Conservation (phyloP, 2,797 vertebrate genomes). For the Xenopus petersii region DNA sequence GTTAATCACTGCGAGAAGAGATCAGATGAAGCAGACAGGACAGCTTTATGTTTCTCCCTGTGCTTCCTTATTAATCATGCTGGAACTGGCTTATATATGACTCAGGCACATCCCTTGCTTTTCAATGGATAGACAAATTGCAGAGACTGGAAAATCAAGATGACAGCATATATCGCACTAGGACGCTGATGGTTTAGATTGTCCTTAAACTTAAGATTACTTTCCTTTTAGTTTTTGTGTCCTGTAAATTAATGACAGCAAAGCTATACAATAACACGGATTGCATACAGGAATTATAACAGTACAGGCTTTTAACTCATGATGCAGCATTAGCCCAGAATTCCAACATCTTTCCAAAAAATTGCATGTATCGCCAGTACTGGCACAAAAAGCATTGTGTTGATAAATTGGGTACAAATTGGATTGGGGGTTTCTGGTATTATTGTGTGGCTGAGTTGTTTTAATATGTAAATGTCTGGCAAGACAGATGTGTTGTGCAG, state of each 20-base stretch:
- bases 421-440: too few species aligned
- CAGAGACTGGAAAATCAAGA: slow-evolving; percentile 27
- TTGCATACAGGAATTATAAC: too few species aligned
- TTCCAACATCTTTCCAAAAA: too few species aligned
- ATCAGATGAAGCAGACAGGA: slow-evolving; percentile 68
- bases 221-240: background rate
- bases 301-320: too few species aligned
- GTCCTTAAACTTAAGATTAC: background rate
- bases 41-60: slow-evolving; percentile 63
- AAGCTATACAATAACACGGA: too few species aligned
- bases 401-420: too few species aligned
- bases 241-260: background rate
- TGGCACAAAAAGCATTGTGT: too few species aligned
- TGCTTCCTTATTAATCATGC: slow-evolving; percentile 68
- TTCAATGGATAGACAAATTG: slow-evolving; percentile 52
- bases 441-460: too few species aligned
- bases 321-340: too few species aligned
- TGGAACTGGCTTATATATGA: slow-evolving; percentile 50
- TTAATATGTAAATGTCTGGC: too few species aligned
- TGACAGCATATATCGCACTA: background rate
- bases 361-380: too few species aligned
- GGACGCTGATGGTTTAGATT: background rate
- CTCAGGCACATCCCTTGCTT: slow-evolving; percentile 55
- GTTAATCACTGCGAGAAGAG: slow-evolving; percentile 72
- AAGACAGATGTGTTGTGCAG: too few species aligned